Evolutionary conservation across 1,140 invertebrate genomes (phyloP), one percentile per base, ranked within the genome.

Genomic region (Aethina tumida): DNA sequence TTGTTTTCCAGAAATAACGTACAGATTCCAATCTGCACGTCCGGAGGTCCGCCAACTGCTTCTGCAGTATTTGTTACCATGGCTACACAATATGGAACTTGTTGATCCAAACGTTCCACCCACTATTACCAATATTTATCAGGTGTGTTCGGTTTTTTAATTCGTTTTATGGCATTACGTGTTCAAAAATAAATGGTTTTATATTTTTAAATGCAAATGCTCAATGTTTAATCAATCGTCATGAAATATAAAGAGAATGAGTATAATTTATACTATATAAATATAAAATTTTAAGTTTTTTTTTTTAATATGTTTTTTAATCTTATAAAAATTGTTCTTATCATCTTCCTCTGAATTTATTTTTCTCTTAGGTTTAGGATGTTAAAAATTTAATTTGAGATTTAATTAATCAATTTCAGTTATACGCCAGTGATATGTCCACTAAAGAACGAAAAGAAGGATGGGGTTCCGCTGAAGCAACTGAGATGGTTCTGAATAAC

Each of bases 401-500:
- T 17, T 13, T 15, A 14, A 39, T 2, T 33, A 12, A 0, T n/a
- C n/a, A n/a, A 5, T 41, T 50, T 35, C 49, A 84, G 80, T 84
- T 84, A 62, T 84, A 83, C 53, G 70, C 78, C 0, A 68, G 65
- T 33, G 83, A 86, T 41, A 70, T 75, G 7, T 71, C 73, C 1
- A 70, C 75, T n/a, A n/a, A n/a, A 8, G 70, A 71, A 2, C 69
- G 85, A 4, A 75, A 85, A 34, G 91, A 95, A 65, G 94, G 93
- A 0, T 96, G 94, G 77, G 95, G 95, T 12, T 96, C 91, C 1
- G 89, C 88, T 0, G 91, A 98, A 68, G 95, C 95, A n/a, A 98
- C 96, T 1, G 94, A 99, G 70, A 97, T 99, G 90, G 89, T 99
- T 12, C 72, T 99, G 13, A 99, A 98, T 62, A 99, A 99, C 69